Evolutionary conservation across 2,888 invertebrate species (phyloP).

Genomic region (Campoplex nolae): DNA sequence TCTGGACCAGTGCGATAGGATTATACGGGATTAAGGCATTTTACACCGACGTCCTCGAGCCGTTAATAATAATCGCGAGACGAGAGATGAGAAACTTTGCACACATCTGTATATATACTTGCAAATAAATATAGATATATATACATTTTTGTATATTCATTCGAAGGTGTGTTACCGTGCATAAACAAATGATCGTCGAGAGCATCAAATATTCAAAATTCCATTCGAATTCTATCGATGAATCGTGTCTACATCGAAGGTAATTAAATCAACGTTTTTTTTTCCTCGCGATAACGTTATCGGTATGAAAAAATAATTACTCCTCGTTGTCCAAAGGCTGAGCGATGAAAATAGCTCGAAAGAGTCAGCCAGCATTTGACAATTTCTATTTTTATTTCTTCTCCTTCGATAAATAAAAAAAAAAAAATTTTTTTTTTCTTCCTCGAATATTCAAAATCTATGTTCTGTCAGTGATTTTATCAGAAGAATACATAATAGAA

Average conservation of each 20-base stretch:
- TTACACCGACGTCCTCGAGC: slow-evolving; percentile 72
- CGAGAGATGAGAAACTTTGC: slow-evolving; percentile 44
- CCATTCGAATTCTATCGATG: too few species aligned
- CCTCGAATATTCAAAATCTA: neutral
- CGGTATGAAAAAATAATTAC: neutral
- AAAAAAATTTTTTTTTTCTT: too few species aligned
- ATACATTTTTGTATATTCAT: too few species aligned
- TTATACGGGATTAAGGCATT: slow-evolving; percentile 76
- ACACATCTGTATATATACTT: neutral
- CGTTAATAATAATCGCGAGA: slow-evolving; percentile 75
- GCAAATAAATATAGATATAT: neutral
- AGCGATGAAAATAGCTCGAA: neutral
- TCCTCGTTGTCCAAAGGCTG: neutral
- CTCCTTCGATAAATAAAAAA: neutral
- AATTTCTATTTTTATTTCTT: neutral
- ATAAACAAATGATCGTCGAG: neutral
- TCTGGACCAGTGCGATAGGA: slow-evolving; percentile 76
- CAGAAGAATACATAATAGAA: neutral
- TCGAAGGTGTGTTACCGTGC: neutral
- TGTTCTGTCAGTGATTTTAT: neutral
- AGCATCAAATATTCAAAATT: neutral
- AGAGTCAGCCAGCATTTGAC: neutral
- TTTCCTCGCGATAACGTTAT: neutral
- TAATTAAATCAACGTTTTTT: neutral
- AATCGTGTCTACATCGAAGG: neutral